Evolutionary conservation across 2,113 vertebrate species (phyloP).

Genomic region (Corythoichthys intestinalis): DNA sequence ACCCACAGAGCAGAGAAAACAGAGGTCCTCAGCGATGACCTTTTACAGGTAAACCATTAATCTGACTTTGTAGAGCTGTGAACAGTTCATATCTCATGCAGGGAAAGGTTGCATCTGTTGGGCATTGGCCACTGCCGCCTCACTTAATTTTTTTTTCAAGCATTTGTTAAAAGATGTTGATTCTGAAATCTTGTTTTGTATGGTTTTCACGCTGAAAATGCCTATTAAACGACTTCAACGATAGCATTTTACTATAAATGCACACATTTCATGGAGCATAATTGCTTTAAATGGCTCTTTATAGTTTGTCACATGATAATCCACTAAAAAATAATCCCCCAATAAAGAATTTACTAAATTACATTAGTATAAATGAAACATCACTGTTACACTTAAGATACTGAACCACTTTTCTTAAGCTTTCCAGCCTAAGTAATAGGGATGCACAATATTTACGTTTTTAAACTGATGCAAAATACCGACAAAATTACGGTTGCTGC

Average conservation of each 20-base stretch:
- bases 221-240: not conserved
- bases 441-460: too few species aligned
- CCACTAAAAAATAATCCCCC: too few species aligned
- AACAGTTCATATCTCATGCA: slow-evolving; percentile 4
- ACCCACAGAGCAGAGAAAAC: slow-evolving; percentile 93
- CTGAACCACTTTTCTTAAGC: too few species aligned
- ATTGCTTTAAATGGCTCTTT: not conserved
- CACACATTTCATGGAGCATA: not conserved
- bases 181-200: not conserved
- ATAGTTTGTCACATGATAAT: too few species aligned
- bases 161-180: not conserved
- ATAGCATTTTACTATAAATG: not conserved
- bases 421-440: too few species aligned
- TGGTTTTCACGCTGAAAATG: not conserved
- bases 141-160: not conserved
- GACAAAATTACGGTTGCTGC: too few species aligned
- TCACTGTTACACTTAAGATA: too few species aligned
- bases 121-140: not conserved
- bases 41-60: slow-evolving; percentile 85
- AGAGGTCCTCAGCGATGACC: slow-evolving; percentile 96
- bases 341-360: too few species aligned
- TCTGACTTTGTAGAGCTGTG: slow-evolving; percentile 8
- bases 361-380: too few species aligned
- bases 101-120: slow-evolving; percentile 4
- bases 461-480: too few species aligned